A percentile compares a stretch with the other conserved stretches of the same genome.
Evolutionary conservation across 2,797 vertebrate genomes (phyloP).

Genomic region (Buphagus erythrorhynchus): DNA sequence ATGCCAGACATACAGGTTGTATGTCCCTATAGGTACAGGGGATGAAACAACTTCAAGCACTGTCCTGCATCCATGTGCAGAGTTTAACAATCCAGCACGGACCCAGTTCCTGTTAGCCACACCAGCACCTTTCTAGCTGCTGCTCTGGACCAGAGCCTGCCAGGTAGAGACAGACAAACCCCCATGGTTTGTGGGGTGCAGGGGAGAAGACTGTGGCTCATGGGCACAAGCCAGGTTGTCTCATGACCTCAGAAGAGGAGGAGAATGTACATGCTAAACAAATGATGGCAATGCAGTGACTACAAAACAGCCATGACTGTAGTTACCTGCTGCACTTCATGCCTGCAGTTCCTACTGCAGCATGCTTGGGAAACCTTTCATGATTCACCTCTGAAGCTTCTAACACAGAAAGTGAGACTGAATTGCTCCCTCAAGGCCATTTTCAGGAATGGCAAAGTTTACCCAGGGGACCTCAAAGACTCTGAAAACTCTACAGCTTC

Average conservation of each 20-base stretch:
- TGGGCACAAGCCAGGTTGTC: background rate
- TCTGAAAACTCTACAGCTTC: background rate
- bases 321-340: background rate
- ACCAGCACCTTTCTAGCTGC: background rate
- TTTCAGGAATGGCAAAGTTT: background rate
- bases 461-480: background rate
- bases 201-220: background rate
- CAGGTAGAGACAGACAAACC: background rate
- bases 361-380: background rate
- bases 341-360: background rate
- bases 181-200: background rate
- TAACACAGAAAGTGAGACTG: background rate
- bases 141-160: background rate
- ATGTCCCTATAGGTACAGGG: background rate
- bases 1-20: rapidly evolving
- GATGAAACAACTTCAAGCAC: background rate
- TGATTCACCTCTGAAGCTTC: background rate
- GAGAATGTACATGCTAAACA: background rate
- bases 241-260: background rate
- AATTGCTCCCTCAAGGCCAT: background rate
- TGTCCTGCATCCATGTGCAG: background rate
- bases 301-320: rapidly evolving
- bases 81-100: background rate
- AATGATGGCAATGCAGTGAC: background rate
- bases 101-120: background rate